Base-by-base conservation (phyloP, 2,113 vertebrate species). In the Coryphaenoides rupestris region DNA sequence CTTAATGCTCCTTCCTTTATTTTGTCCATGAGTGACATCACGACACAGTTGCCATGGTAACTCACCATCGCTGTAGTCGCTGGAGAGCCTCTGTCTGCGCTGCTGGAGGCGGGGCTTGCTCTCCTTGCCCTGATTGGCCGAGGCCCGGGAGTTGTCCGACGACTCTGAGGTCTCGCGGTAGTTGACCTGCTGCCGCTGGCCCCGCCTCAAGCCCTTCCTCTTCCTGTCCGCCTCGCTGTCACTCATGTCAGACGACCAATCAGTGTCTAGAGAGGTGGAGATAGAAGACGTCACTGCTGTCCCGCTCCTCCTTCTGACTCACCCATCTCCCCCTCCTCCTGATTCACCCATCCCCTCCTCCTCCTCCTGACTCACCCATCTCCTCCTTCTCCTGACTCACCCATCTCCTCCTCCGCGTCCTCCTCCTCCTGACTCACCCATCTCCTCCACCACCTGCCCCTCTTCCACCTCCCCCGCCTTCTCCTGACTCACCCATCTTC, bases 111-210 rank as follows among this genome's bases (percentile, higher is more conserved):
- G 92, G 28, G 86, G 68, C 72, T 89, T 88, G 15, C 17, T 50
- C 22, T 85, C 90, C 76, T 91, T 91, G 5, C 78, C 65, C 73
- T 50, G 73, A n/a, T 86, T 83, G 0, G 89, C 74, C 7, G 90
- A 87, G 7, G 92, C 89, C 65, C 87, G 90, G 13, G 95, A 98
- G 67, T 91, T 91, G 7, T 98, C 95, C 0, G 94, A 97, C 59
- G 86, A 88, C 52, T 97, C 96, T 0, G 97, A 95, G n/a, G 96
- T 96, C 84, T 99, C 97, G 2, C 93, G 91, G 63, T 99, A 99
- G 88, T 99, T 98, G 58, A 99, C 96, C 84, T 95, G 92, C 79
- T 94, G 91, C 58, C 90, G 93, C 82, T 93, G 95, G 76, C 96
- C 96, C 62, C 97, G 90, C 72, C 94, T 91, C 52, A 95, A 94